Evolutionary conservation across 2,113 vertebrate genomes (phyloP).

Genomic region (Melanerpes aurifrons): DNA sequence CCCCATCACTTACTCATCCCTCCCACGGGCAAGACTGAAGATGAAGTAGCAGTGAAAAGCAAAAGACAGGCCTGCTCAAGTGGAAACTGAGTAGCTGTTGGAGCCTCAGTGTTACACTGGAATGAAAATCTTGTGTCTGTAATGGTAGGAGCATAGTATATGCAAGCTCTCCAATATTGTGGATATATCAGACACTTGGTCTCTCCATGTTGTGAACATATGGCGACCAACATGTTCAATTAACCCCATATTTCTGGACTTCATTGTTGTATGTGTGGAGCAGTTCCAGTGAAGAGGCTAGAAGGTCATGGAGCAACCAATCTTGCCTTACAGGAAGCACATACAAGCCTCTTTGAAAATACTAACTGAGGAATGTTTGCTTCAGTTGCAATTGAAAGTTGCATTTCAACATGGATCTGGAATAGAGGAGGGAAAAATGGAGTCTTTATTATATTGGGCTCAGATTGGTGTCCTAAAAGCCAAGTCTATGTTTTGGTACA

Average conservation of each 20-base stretch:
- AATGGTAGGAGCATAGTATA: neutral
- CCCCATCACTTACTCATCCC: conserved; percentile 35
- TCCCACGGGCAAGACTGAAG: neutral
- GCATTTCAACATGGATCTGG: neutral
- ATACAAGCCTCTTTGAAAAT: conserved; percentile 12
- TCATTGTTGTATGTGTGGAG: neutral
- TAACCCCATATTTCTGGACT: neutral
- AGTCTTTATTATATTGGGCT: neutral
- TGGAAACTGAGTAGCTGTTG: neutral
- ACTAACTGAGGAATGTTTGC: neutral
- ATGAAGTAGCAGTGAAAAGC: conserved; percentile 12
- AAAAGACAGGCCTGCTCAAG: neutral
- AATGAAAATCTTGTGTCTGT: neutral
- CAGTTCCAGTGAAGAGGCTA: neutral
- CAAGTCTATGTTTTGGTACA: neutral
- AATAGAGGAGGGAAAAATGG: neutral
- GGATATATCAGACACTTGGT: neutral
- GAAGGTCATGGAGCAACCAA: conserved; percentile 3
- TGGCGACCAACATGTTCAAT: neutral
- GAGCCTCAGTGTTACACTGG: neutral
- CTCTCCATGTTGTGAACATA: neutral
- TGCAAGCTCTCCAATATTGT: neutral
- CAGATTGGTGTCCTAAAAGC: neutral
- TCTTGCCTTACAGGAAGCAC: neutral
- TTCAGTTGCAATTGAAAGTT: neutral